phyloP scores from a whole-genome alignment of 2,888 invertebrate species.

The Phengaris arion region DNA sequence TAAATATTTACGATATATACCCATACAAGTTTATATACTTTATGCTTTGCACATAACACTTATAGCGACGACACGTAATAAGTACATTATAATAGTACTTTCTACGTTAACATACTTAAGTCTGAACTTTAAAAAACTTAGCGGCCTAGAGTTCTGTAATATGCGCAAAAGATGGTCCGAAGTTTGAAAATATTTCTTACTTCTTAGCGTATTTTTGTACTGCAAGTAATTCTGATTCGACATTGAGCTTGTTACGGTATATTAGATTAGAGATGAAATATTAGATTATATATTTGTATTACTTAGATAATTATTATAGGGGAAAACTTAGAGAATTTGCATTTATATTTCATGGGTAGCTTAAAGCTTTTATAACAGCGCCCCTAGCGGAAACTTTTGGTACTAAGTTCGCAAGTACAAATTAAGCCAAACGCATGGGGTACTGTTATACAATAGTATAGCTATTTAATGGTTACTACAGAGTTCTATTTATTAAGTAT shows the following conservation, averaged over 20 bases:
- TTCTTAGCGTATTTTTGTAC: slow-evolving; percentile 13
- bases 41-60: slow-evolving; percentile 33
- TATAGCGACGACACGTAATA: slow-evolving; percentile 23
- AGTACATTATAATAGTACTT: slow-evolving; percentile 8
- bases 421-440: too few species aligned
- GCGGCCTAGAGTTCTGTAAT: slow-evolving; percentile 5
- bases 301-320: too few species aligned
- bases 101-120: background rate
- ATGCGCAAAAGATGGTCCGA: slow-evolving; percentile 19
- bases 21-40: slow-evolving; percentile 33
- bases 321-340: background rate
- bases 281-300: background rate
- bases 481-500: too few species aligned
- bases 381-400: too few species aligned
- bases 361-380: too few species aligned
- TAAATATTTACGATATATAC: slow-evolving; percentile 45
- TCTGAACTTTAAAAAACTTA: background rate
- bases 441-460: background rate
- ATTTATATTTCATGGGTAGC: background rate
- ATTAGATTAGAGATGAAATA: background rate
- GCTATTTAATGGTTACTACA: background rate
- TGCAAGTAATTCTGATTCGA: slow-evolving; percentile 8
- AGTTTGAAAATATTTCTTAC: slow-evolving; percentile 1
- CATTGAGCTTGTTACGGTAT: background rate
- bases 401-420: too few species aligned